Evolutionary conservation across 1,140 invertebrate genomes (phyloP), one percentile per base, ranked within the genome.

Genomic region (Saccostrea glomerata): DNA sequence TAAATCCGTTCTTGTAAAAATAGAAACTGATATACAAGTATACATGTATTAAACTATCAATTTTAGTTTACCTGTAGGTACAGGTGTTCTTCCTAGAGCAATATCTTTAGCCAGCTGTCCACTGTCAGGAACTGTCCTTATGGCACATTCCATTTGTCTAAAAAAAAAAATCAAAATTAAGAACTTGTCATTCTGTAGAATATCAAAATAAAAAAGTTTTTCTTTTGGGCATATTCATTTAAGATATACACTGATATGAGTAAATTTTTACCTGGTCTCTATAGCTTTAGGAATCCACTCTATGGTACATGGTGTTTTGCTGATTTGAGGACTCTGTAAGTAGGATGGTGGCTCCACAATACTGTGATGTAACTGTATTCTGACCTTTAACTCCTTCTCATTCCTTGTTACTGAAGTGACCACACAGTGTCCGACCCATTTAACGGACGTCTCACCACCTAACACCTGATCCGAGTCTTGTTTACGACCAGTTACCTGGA

Each of bases 371-470:
- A 93, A 88, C 36, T 82, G 77, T 5, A 93, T n/a, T 23, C 88
- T 86, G 20, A 94, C 88, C 40, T 54, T 73, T 4, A 92, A 63
- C n/a, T 86, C 85, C 12, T 90, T 82, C 12, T 90, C 88, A 17
- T 85, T 77, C 11, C 63, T 36, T 17, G 56, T 70, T 20, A 92
- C 91, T 13, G 63, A 66, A 17, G 87, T 87, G 17, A 93, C 89
- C 23, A 90, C 54, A 85, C 93, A 93, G 88, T 94, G 93, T 63
- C 92, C 92, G 30, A 94, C 93, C 93, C 93, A 94, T 82, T 86
- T 91, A 2, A 15, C 13, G 13, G 58, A 12, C 23, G 25, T 25
- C 3, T 63, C 56, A 60, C 58, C 70, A 30, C 25, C 15, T 23
- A 73, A 12, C 30, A 36, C 12, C 70, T 77, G 70, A 30, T 77